phyloP scores from a whole-genome alignment of 2,797 vertebrate genomes.

The Onychomys leucogaster region DNA sequence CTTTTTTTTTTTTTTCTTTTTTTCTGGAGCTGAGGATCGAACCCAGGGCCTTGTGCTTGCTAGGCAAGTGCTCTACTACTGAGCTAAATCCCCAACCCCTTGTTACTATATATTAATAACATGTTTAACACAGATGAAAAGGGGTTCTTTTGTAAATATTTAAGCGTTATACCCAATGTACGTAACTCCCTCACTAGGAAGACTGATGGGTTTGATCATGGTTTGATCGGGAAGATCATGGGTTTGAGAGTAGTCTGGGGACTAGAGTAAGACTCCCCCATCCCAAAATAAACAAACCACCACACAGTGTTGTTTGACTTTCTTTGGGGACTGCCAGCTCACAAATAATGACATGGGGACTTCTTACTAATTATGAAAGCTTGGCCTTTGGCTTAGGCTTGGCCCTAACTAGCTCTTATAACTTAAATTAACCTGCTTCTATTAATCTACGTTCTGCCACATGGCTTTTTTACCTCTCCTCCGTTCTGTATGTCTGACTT shows the following conservation, averaged over 20 bases:
- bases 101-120: background rate
- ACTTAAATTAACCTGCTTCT: too few relatives aligned
- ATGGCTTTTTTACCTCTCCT: background rate
- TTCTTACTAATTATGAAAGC: background rate
- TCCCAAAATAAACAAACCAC: background rate
- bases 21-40: too few relatives aligned
- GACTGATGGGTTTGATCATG: too few relatives aligned
- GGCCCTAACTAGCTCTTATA: background rate
- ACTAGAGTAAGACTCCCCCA: too few relatives aligned
- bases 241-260: too few relatives aligned
- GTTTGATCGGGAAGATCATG: too few relatives aligned
- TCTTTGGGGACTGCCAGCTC: too few relatives aligned
- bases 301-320: background rate
- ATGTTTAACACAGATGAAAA: background rate
- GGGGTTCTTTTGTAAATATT: background rate
- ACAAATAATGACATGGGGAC: background rate
- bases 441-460: too few relatives aligned
- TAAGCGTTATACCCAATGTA: background rate
- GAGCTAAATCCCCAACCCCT: too few relatives aligned
- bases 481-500: background rate
- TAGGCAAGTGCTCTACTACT: too few relatives aligned
- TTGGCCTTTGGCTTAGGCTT: background rate
- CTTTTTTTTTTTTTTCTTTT: too few relatives aligned
- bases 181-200: background rate
- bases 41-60: too few relatives aligned